phyloP scores from a whole-genome alignment of 2,888 invertebrate genomes.

The Balanococcus diminutus region DNA sequence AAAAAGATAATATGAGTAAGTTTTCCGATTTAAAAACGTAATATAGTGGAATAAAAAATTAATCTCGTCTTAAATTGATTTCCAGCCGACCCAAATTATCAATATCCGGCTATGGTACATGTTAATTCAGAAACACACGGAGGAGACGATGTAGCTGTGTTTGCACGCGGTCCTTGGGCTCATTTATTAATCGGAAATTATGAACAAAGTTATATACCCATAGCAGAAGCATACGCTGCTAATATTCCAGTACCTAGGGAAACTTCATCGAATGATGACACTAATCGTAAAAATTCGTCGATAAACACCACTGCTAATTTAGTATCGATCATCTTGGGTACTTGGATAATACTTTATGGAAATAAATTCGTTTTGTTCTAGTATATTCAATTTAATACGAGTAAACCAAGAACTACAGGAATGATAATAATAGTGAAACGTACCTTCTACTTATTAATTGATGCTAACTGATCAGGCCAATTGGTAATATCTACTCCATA shows the following conservation, averaged over 20 bases:
- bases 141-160: constrained; percentile 59
- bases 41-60: background rate
- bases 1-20: constrained; percentile 61
- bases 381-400: background rate
- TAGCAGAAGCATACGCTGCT: constrained; percentile 75
- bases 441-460: background rate
- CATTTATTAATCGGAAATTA: constrained; percentile 80
- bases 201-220: constrained; percentile 80
- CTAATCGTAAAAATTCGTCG: background rate
- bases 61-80: background rate
- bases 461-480: background rate
- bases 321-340: background rate
- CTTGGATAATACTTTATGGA: background rate
- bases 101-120: constrained; percentile 57
- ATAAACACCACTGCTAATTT: background rate
- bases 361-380: background rate
- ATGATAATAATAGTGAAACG: background rate
- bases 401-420: background rate
- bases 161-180: constrained; percentile 78
- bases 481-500: constrained; percentile 33
- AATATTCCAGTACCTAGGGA: constrained; percentile 62
- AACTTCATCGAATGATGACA: background rate
- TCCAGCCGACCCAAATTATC: constrained; percentile 57
- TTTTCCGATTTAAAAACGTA: background rate
- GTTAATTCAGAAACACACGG: constrained; percentile 58